Base-by-base conservation (phyloP, 2,797 vertebrate genomes). In the Yasuhikotakia modesta region DNA sequence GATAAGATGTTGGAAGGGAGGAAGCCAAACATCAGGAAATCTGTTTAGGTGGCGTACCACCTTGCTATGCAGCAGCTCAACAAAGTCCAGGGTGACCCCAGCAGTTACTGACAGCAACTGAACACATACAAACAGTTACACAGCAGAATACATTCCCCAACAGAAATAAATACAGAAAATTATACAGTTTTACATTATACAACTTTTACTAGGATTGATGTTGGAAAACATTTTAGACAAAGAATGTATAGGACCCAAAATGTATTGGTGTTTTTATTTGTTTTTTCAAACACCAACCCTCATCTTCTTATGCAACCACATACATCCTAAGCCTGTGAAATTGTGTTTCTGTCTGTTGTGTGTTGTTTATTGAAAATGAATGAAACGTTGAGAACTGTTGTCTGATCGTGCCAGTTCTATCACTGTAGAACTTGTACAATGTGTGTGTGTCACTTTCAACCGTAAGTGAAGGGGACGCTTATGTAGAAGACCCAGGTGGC, bases 1-100 rank as follows among this genome's bases (percentile, higher is more conserved):
- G 98, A 99, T 91, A 99, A 99, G 85, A 99, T 99, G 97, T 92
- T 98, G 87, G 98, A 99, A 81, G 98, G 98, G 69, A 90, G 98
- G 71, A 99, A 99, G 83, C 99, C 97, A 63, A 99, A 99, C 91
- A 99, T 99, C 89, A 96, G 98, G 73, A 99, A 99, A 87, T 99
- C 98, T 0, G 98, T 99, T 83, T 97, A 99, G 90, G 97, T 99
- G 13, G 98, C 98, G 19, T 99, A 99, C 83, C 96, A 98, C 87
- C 94, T 97, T 0, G 98, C 98, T 86, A 96, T 99, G 96, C 97
- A 98, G 90, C 98, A 99, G 89, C 98, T 96, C 82, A 99, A 96
- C 94, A 99, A 99, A 87, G 98, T 99, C 86, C 98, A 98, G 86
- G 96, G 97, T 48, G 96, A 98, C 85, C 97, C 96, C 85, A 99